These are phyloP conservation scores for Rhinichthys klamathensis DNA, from an alignment of 2,113 vertebrate species.

Conservation along the genomic window DNA sequence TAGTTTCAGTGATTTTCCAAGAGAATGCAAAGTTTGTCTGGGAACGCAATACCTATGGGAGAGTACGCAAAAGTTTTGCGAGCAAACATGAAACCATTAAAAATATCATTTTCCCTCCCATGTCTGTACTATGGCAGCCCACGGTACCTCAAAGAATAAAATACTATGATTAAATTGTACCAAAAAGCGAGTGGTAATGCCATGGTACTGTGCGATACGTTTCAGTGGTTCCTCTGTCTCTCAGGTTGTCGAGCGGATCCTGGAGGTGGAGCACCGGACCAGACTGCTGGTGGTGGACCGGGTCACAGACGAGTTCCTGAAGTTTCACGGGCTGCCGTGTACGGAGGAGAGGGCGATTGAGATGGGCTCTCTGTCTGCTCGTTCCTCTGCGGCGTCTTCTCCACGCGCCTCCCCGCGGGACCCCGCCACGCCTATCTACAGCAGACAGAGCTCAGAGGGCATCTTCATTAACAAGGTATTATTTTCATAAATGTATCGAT, in stretches of 20 bases:
- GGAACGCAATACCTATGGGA: too few species aligned
- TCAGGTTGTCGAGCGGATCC: conserved; percentile 92
- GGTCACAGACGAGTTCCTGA: conserved; percentile 86
- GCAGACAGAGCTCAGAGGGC: conserved; percentile 5
- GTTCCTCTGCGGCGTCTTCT: conserved; percentile 36
- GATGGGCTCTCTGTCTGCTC: conserved; percentile 74
- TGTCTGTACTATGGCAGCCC: neutral
- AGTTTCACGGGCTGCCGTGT: conserved; percentile 78
- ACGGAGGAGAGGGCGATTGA: conserved; percentile 83
- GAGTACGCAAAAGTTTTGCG: neutral
- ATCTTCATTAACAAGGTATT: conserved; percentile 33
- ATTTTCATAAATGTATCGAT: neutral
- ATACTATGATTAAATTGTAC: neutral
- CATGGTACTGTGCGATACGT: neutral
- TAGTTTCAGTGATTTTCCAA: too few species aligned
- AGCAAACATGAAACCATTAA: neutral
- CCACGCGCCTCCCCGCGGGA: conserved; percentile 12
- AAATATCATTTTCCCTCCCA: neutral
- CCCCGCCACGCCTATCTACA: conserved; percentile 46
- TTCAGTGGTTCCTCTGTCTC: neutral
- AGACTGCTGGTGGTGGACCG: conserved; percentile 89
- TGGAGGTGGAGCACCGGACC: conserved; percentile 83
- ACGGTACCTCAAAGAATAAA: neutral
- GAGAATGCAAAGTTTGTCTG: neutral
- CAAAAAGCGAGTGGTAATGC: neutral